These are phyloP conservation scores for Neosilurus hyrtlii DNA, from an alignment of 2,797 vertebrate species.

Conservation along the genomic window DNA sequence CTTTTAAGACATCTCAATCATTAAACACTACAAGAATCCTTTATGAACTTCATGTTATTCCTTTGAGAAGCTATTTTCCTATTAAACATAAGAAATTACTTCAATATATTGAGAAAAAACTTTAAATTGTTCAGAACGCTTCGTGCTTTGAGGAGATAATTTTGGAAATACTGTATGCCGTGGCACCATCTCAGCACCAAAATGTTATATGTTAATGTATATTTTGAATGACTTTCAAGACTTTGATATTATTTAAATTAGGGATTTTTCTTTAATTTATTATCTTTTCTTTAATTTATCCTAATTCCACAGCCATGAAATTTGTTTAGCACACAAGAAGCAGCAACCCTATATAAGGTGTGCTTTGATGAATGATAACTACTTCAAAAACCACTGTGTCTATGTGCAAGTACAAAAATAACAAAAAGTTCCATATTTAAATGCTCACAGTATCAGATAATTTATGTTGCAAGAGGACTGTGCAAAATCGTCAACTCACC, in stretches of 20 bases:
- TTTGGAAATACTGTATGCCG: too few relatives aligned
- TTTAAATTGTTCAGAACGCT: background rate
- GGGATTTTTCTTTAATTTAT: too few relatives aligned
- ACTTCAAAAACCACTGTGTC: background rate
- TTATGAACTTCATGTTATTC: background rate
- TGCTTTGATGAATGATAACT: background rate
- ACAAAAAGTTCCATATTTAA: background rate
- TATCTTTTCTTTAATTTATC: too few relatives aligned
- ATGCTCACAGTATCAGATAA: background rate
- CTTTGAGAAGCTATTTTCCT: background rate
- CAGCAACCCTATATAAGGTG: background rate
- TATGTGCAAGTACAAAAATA: background rate
- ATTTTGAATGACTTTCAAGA: too few relatives aligned
- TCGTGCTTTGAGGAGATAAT: too few relatives aligned
- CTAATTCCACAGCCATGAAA: too few relatives aligned
- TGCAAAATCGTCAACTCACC: slow-evolving; percentile 53
- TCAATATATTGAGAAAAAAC: background rate
- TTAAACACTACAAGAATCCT: background rate
- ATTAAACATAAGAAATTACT: background rate
- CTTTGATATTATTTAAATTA: too few relatives aligned
- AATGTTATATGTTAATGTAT: too few relatives aligned
- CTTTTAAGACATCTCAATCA: background rate
- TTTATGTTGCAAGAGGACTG: background rate
- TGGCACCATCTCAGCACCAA: too few relatives aligned
- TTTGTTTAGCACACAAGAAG: background rate